Base-by-base conservation (phyloP, 1,140 invertebrate genomes). In the Bombus ignitus region DNA sequence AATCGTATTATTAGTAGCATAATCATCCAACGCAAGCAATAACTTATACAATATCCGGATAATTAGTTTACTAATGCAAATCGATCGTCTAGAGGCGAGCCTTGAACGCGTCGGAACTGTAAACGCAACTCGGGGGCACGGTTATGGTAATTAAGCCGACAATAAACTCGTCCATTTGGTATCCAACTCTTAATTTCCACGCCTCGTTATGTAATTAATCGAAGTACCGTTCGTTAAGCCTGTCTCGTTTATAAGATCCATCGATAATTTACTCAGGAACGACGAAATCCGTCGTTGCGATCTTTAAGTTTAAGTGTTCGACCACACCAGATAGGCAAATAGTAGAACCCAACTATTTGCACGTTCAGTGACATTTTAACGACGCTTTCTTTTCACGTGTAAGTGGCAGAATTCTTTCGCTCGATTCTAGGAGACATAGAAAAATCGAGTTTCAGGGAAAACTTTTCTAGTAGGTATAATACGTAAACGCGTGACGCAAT, bases 51-150 rank as follows among this genome's bases (percentile, higher is more conserved):
- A 93, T 92, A 88, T 65, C 83, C n/a, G 68, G 85, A 82, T 93
- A 92, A 94, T 94, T 91, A 91, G 89, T 92, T 93, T 85, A 87
- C 91, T 88, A 89, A 93, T 93, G 91, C 89, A 93, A 91, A 94
- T 93, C 76, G 80, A 93, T 92, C 90, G 83, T 87, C 90, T 91
- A 89, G 85, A 81, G 91, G 89, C 53, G n/a, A 92, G 37, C 91
- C 93, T 94, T 94, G 92, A 90, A 83, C 81, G 80, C 74, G 68
- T 85, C 82, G 85, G 57, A 86, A 72, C 92, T 87, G 83, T 62
- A 79, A 82, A 91, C 68, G 37, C 39, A 15, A 72, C 70, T 82
- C 53, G 86, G 90, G 88, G 89, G 91, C 91, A 93, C 91, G 91
- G 93, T 92, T 92, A 94, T 93, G 89, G 68, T 93, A 94, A 94